phyloP scores from a whole-genome alignment of 2,113 vertebrate genomes.

The Rhipidura dahli region DNA sequence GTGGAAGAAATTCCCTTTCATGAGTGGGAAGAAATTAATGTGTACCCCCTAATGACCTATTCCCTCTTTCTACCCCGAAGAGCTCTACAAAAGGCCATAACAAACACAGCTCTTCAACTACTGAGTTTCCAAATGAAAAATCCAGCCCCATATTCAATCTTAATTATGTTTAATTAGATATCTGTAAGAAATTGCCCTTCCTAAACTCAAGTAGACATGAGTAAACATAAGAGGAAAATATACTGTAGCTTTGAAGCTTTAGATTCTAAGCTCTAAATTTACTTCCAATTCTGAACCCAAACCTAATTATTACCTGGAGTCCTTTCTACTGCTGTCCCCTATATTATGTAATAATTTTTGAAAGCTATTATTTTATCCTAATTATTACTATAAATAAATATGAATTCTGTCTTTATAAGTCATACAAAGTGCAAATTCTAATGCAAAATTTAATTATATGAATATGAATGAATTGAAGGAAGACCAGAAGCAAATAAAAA shows the following conservation, averaged over 20 bases:
- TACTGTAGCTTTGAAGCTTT: neutral
- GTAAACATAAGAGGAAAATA: neutral
- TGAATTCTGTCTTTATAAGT: neutral
- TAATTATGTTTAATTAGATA: neutral
- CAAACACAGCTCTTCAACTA: neutral
- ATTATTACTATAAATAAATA: neutral
- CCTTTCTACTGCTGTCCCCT: neutral
- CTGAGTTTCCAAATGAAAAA: neutral
- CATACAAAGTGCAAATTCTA: neutral
- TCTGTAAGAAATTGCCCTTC: neutral
- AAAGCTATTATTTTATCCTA: neutral
- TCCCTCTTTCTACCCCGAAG: neutral
- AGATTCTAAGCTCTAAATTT: neutral
- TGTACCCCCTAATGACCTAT: neutral
- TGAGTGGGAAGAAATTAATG: neutral
- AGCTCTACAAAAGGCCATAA: neutral
- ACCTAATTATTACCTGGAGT: neutral
- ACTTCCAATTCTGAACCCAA: neutral
- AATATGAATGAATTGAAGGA: neutral
- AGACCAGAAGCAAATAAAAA: neutral
- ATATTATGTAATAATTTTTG: neutral
- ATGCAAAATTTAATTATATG: neutral
- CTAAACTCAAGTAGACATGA: neutral
- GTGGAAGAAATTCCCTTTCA: neutral
- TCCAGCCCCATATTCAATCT: neutral